Percentiles rank a stretch among this genome's conserved stretches.
These are phyloP conservation scores for Drosophila sproati DNA, from an alignment of 1,140 invertebrate genomes.

Conservation along the genomic window DNA sequence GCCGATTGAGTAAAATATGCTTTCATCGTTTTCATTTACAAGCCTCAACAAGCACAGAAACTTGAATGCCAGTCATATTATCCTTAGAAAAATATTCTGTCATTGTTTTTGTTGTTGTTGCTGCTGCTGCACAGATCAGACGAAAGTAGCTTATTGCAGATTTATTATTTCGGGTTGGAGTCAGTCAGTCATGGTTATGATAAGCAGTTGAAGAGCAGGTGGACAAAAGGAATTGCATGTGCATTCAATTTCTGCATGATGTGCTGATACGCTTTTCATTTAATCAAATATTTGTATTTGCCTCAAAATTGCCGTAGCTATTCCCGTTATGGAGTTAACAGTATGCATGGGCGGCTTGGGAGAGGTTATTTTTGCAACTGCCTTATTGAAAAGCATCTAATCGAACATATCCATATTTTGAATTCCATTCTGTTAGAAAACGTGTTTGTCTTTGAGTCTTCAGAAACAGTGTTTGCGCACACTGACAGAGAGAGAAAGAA, in stretches of 20 bases:
- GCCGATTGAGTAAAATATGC: constrained; percentile 24
- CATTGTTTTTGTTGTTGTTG: not conserved
- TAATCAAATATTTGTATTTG: constrained; percentile 62
- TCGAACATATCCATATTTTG: constrained; percentile 79
- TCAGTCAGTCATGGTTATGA: not conserved
- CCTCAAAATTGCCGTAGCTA: constrained; percentile 26
- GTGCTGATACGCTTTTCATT: constrained; percentile 38
- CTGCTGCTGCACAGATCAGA: not conserved
- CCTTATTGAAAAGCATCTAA: constrained; percentile 47
- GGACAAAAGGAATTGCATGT: constrained; percentile 37
- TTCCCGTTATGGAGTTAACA: not conserved
- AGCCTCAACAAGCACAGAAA: not conserved
- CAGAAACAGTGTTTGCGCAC: not conserved
- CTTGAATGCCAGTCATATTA: constrained; percentile 6
- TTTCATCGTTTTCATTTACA: constrained; percentile 24
- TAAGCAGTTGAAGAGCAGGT: not conserved
- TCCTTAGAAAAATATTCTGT: constrained; percentile 2
- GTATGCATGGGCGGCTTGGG: not conserved
- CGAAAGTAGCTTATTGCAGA: constrained; percentile 31
- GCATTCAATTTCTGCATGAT: constrained; percentile 63
- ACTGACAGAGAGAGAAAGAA: not conserved
- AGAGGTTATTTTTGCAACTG: constrained; percentile 34
- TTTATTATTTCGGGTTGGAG: constrained; percentile 1
- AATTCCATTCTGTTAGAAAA: constrained; percentile 53
- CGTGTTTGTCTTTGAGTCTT: not conserved